Percentiles rank a stretch among this genome's conserved stretches.
Evolutionary conservation across 2,113 vertebrate genomes (phyloP).

Genomic region (Megatriorchis doriae): DNA sequence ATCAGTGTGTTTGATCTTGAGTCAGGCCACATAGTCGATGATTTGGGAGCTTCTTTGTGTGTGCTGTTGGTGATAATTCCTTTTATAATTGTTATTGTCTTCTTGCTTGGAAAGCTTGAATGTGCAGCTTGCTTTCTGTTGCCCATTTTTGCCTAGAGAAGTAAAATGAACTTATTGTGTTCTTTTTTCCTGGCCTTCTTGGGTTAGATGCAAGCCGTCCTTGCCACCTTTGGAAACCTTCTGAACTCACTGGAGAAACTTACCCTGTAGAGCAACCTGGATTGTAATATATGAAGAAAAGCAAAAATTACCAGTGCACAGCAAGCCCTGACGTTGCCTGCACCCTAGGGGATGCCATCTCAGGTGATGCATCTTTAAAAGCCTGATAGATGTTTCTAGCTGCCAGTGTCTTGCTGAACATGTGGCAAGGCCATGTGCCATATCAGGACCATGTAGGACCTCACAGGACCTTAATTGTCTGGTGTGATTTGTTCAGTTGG

Average conservation of each 20-base stretch:
- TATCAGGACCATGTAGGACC: background rate
- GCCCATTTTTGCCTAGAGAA: background rate
- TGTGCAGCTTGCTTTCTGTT: background rate
- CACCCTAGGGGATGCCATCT: background rate
- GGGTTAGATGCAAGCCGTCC: background rate
- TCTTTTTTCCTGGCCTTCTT: background rate
- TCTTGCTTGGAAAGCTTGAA: background rate
- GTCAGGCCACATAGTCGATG: background rate
- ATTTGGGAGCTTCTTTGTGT: background rate
- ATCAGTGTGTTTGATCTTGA: background rate
- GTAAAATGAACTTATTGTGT: background rate
- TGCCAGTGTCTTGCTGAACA: background rate
- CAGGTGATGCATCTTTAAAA: background rate
- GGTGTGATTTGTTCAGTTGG: background rate
- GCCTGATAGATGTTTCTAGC: background rate
- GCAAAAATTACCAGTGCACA: background rate
- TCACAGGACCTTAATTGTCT: background rate
- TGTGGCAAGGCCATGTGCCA: background rate
- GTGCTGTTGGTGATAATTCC: slow-evolving; percentile 5
- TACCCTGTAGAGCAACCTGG: background rate
- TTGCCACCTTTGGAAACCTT: background rate
- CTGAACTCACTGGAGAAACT: background rate
- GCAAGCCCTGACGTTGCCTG: background rate
- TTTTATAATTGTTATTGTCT: slow-evolving; percentile 29
- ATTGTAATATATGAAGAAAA: background rate